phyloP scores from a whole-genome alignment of 2,113 vertebrate species.

The Cyprinus carpio region DNA sequence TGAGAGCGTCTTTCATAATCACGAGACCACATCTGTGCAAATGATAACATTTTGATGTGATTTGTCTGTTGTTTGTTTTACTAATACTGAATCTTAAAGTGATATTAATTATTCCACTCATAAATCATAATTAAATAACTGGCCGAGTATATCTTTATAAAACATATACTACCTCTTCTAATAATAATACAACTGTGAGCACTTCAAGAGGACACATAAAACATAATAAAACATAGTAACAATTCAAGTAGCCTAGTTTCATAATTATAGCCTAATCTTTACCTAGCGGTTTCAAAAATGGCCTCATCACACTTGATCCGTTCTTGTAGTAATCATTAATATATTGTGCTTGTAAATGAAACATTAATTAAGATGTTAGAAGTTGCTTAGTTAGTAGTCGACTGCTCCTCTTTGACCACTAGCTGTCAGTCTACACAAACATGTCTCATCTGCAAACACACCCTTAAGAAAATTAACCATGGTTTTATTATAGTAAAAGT shows the following conservation, averaged over 20 bases:
- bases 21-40: neutral
- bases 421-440: slow-evolving; percentile 12
- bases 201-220: neutral
- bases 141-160: neutral
- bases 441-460: neutral
- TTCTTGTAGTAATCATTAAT: no score
- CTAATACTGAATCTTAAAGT: neutral
- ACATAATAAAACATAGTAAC: neutral
- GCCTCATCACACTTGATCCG: no score
- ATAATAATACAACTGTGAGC: neutral
- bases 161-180: neutral
- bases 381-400: neutral
- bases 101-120: neutral
- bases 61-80: neutral
- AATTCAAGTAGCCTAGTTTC: neutral
- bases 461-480: no score
- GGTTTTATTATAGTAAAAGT: neutral
- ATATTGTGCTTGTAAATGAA: no score
- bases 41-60: neutral
- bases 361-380: neutral
- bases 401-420: slow-evolving; percentile 10
- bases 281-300: neutral
- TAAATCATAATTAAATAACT: neutral
- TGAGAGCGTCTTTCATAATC: neutral
- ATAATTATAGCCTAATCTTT: neutral